These are phyloP conservation scores for Mionectes macconnelli DNA, from an alignment of 2,113 vertebrate genomes.

Conservation along the genomic window DNA sequence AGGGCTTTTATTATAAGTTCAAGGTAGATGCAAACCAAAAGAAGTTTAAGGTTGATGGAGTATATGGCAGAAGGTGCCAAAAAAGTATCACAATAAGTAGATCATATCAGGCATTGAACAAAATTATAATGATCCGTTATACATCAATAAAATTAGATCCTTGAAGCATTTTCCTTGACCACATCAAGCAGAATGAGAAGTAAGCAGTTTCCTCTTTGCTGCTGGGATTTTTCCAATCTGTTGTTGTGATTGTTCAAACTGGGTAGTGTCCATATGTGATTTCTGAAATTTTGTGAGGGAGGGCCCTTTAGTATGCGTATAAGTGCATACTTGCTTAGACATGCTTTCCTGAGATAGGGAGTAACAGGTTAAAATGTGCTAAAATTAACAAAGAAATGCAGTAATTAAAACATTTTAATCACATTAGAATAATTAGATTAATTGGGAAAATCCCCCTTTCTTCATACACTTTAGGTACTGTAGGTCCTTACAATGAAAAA, in stretches of 20 bases:
- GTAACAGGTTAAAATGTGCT: background rate
- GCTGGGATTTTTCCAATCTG: background rate
- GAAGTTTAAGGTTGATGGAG: background rate
- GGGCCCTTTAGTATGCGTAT: background rate
- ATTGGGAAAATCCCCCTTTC: rapidly evolving
- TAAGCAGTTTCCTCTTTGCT: background rate
- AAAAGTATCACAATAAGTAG: background rate
- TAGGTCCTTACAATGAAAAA: background rate
- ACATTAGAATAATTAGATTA: background rate
- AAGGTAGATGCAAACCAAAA: background rate
- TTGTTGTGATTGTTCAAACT: background rate
- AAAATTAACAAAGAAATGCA: background rate
- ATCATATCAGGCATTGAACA: background rate
- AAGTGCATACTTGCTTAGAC: background rate
- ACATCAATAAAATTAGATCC: background rate
- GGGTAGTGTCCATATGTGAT: background rate
- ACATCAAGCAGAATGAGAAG: background rate
- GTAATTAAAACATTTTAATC: background rate
- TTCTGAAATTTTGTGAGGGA: background rate
- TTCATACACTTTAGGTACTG: background rate
- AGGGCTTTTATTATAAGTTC: background rate
- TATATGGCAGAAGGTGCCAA: background rate
- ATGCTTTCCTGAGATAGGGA: background rate
- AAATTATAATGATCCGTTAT: background rate
- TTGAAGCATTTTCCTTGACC: background rate